Evolutionary conservation across 1,140 invertebrate genomes (phyloP), one percentile per base, ranked within the genome.

Genomic region (Antheraea mylitta): DNA sequence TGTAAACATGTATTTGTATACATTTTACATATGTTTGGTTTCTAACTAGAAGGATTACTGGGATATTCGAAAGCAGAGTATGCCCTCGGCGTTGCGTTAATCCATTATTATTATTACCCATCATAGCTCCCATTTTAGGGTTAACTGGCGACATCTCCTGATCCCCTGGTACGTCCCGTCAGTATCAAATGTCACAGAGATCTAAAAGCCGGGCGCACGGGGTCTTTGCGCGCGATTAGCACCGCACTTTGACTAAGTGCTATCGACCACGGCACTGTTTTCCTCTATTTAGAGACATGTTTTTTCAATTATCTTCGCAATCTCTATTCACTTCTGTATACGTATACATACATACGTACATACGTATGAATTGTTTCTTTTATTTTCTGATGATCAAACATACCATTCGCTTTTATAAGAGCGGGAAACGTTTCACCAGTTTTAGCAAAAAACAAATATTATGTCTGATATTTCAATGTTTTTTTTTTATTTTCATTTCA

Each of bases 51-150:
- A 13, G 45, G 45, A 53, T 53, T 53, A 53, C 45, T 53, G 45
- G 11, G 45, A 16, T 53, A 53, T 53, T 13, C 45, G 11, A 53
- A 53, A 53, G 1, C 45, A 13, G 45, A 6, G 45, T 53, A 53
- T 16, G 45, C 45, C 45, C 45, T 53, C 45, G 16, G 45, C 76
- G 74, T 71, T 79, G 74, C 80, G 81, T 83, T 87, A 86, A 83
- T 82, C 82, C 85, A 83, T 82, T 82, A 80, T 78, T 86, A 85
- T 82, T 82, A 80, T 78, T 85, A 83, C 80, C 82, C 83, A 83
- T 86, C 83, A 85, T 81, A 77, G 77, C 77, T 77, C 77, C 80
- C 81, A 77, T 85, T 85, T 85, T 80, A 85, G 85, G 83, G 83
- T 85, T 87, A 85, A 87, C 76, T 80, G 79, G 82, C 79, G 85